Percentiles rank a stretch among this genome's conserved stretches.
These are phyloP conservation scores for Callimorpha dominula DNA, from an alignment of 2,888 invertebrate genomes.

Conservation along the genomic window DNA sequence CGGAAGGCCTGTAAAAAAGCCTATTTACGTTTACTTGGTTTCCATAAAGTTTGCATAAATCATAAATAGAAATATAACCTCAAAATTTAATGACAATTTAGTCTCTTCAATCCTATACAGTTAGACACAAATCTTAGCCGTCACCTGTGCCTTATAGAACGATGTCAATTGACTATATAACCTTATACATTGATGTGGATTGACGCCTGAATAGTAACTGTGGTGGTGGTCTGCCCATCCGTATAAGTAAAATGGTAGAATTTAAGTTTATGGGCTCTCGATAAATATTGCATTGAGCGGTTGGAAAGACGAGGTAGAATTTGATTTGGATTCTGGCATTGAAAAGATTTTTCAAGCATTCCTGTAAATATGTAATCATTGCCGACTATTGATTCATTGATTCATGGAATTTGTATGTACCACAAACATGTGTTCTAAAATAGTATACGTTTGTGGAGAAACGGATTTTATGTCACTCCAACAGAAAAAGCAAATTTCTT, in stretches of 20 bases:
- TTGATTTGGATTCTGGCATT: conserved; percentile 14
- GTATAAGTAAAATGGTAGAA: conserved; percentile 44
- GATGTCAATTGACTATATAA: conserved; percentile 48
- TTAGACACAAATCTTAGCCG: conserved; percentile 31
- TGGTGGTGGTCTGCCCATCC: conserved; percentile 44
- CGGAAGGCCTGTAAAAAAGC: neutral
- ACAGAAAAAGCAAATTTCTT: too few species aligned
- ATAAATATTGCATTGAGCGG: conserved; percentile 26
- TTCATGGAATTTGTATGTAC: too few species aligned
- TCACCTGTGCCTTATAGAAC: conserved; percentile 49
- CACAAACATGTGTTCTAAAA: too few species aligned
- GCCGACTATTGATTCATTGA: too few species aligned
- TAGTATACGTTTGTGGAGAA: too few species aligned
- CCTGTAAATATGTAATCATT: neutral
- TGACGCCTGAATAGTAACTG: conserved; percentile 54
- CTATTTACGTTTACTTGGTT: neutral
- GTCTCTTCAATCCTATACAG: conserved; percentile 7
- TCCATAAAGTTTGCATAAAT: neutral
- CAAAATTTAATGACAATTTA: conserved; percentile 7
- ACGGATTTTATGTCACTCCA: too few species aligned
- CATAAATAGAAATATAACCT: neutral
- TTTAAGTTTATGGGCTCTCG: conserved; percentile 26
- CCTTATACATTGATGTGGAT: conserved; percentile 38
- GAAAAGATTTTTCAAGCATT: neutral
- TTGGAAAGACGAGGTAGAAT: neutral